phyloP scores from a whole-genome alignment of 1,140 invertebrate genomes.

The Homalodisca vitripennis region DNA sequence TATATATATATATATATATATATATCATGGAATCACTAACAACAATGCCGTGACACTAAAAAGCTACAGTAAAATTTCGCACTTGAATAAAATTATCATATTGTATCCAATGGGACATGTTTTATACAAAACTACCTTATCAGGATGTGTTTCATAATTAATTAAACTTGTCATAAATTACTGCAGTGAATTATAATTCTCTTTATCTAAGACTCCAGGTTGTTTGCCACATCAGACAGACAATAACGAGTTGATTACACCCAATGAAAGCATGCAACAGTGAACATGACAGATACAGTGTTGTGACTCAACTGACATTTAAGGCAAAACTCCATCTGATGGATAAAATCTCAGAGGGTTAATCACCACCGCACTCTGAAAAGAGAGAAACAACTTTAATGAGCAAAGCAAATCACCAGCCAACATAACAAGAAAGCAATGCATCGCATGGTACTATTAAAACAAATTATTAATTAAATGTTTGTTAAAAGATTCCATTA shows the following conservation, averaged over 20 bases:
- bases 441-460: background rate
- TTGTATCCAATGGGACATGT: too few relatives aligned
- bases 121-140: too few relatives aligned
- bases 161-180: background rate
- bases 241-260: background rate
- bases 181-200: background rate
- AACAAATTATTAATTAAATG: background rate
- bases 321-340: constrained; percentile 17
- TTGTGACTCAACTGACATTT: constrained; percentile 12
- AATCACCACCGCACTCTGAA: constrained; percentile 6
- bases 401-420: too few relatives aligned
- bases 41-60: too few relatives aligned
- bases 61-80: too few relatives aligned
- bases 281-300: background rate
- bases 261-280: background rate
- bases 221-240: background rate
- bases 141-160: too few relatives aligned
- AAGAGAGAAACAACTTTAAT: background rate
- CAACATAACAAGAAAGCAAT: background rate
- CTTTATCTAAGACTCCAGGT: background rate
- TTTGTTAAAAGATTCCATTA: background rate
- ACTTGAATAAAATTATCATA: too few relatives aligned
- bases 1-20: too few relatives aligned
- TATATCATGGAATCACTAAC: too few relatives aligned
- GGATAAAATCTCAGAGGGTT: constrained; percentile 16